Percentiles rank a stretch among this genome's conserved stretches.
These are phyloP conservation scores for Cyprinodon tularosa DNA, from an alignment of 2,113 vertebrate species.

Conservation along the genomic window DNA sequence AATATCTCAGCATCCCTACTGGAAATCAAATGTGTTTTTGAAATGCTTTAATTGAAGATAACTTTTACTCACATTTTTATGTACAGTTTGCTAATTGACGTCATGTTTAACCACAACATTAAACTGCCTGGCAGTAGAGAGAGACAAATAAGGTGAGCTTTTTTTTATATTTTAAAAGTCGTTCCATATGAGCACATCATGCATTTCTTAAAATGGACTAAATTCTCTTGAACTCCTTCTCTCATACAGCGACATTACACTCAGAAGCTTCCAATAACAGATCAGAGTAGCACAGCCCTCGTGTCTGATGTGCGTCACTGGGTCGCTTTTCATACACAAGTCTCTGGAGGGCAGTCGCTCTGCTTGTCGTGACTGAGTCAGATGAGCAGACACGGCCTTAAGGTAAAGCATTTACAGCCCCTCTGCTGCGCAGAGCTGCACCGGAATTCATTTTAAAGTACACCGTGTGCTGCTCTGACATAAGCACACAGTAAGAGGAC, in stretches of 20 bases:
- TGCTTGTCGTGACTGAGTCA: slow-evolving; percentile 33
- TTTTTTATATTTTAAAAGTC: too few species aligned
- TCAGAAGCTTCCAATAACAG: background rate
- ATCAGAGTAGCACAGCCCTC: background rate
- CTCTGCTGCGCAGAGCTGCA: slow-evolving; percentile 10
- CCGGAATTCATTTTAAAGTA: slow-evolving; percentile 25
- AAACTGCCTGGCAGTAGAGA: too few species aligned
- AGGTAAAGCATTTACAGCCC: slow-evolving; percentile 34
- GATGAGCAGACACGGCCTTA: slow-evolving; percentile 37
- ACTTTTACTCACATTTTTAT: too few species aligned
- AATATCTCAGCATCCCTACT: too few species aligned
- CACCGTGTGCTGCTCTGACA: slow-evolving; percentile 36
- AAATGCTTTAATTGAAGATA: too few species aligned
- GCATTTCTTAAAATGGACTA: background rate
- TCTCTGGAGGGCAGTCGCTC: slow-evolving; percentile 37
- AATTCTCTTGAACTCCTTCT: background rate
- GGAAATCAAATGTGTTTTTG: too few species aligned
- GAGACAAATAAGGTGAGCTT: too few species aligned
- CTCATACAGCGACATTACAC: background rate
- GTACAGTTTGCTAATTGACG: too few species aligned
- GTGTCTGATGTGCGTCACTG: slow-evolving; percentile 45
- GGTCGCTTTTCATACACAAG: slow-evolving; percentile 24
- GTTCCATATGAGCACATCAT: background rate
- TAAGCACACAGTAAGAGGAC: slow-evolving; percentile 14
- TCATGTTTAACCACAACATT: too few species aligned